Evolutionary conservation across 2,888 invertebrate species (phyloP), one percentile per base, ranked within the genome.

Genomic region (Phaonia tiefii): DNA sequence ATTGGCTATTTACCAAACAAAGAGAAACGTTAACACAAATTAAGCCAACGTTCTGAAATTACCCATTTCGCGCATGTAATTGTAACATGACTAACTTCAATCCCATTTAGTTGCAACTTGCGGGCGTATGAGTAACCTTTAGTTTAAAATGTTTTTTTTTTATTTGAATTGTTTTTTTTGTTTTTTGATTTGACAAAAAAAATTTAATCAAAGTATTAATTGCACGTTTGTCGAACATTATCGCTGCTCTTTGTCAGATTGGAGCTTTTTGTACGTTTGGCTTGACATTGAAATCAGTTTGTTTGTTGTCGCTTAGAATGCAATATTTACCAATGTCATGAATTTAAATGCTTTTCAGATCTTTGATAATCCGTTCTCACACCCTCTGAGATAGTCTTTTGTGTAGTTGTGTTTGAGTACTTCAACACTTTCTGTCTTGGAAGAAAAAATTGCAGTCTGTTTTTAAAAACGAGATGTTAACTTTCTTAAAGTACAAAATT

Each of bases 11-110:
- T 78, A 37, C 67, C 31, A 54, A 67, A 49, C 20, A 26, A 25
- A 44, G 4, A 49, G 26, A 8, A 49, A 51, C 37, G 15, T 15
- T 39, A 39, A 37, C 20, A 54, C 49, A 22, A 49, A 69, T 54
- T 69, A 39, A 37, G 10, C 15, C 25, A 25, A 58, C 49, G 58
- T 71, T 71, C 17, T 63, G 42, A 63, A 63, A 22, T 42, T 17
- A 63, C n/a, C n/a, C n/a, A n/a, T 75, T 77, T 39, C 63, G 17
- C 51, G 54, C 67, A 31, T 31, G 31, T 37, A 81, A 67, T 78
- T 72, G 78, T 58, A 73, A 49, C 49, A 72, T 78, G 78, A 78
- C 42, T 78, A 81, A 78, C 22, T 69, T 46, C 58, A 63, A 73
- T 26, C 25, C 51, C 58, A 49, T 66, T 42, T 11, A 75, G 26